Conservation (phyloP, 2,888 invertebrate genomes). For the Carpatolechia fugitivella region DNA sequence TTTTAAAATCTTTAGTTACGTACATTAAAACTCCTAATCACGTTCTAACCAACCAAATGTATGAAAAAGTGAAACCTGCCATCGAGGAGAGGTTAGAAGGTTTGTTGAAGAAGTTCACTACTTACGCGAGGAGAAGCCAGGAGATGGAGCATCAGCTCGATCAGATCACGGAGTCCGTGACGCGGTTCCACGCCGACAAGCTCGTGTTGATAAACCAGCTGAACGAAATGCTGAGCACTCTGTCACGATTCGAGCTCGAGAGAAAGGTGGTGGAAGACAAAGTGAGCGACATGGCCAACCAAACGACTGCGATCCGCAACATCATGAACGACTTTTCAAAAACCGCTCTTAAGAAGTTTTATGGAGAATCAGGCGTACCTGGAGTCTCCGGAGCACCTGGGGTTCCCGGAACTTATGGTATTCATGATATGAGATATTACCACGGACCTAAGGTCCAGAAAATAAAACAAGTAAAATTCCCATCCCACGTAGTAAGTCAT, state of each 20-base stretch:
- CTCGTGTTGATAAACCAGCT: neutral
- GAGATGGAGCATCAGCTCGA: neutral
- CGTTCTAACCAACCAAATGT: neutral
- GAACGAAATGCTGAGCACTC: neutral
- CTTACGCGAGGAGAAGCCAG: too few relatives aligned
- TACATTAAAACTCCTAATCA: neutral
- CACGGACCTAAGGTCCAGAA: too few relatives aligned
- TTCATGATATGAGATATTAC: too few relatives aligned
- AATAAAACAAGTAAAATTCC: too few relatives aligned
- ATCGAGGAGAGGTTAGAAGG: neutral
- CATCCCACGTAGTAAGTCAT: too few relatives aligned
- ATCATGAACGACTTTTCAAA: neutral
- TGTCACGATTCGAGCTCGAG: neutral
- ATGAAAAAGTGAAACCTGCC: neutral
- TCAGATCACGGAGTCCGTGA: neutral
- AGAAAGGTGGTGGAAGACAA: neutral
- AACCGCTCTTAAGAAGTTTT: too few relatives aligned
- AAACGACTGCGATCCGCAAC: neutral
- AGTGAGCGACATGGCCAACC: neutral
- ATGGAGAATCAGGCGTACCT: too few relatives aligned
- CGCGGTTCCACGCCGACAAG: neutral
- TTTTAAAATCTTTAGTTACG: neutral
- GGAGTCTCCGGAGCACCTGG: too few relatives aligned
- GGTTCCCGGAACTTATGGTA: too few relatives aligned
- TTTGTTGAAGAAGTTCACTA: neutral